Conservation (phyloP, 23 tunicate species). For the Styela clava region DNA sequence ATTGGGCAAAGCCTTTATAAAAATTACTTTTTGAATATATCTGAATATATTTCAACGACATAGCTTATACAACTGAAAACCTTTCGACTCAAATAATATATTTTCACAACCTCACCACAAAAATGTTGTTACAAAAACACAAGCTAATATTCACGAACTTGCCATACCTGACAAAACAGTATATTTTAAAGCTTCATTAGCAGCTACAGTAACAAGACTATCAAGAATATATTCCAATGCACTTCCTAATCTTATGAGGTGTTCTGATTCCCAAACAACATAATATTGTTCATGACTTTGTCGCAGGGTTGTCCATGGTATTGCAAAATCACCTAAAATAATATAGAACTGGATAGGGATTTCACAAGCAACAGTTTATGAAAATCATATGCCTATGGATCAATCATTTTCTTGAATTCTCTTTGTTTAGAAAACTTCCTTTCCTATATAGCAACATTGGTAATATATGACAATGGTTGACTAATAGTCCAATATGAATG, state of each 20-base stretch:
- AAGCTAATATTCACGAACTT: neutral
- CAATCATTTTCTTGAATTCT: neutral
- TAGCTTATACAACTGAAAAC: no score
- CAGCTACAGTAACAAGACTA: conserved; percentile 64
- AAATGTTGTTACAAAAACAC: no score
- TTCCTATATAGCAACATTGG: no score
- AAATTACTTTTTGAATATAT: no score
- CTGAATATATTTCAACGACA: no score
- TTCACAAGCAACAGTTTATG: neutral
- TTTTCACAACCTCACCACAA: no score
- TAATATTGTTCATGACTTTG: conserved; percentile 83
- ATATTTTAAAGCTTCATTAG: conserved; percentile 82
- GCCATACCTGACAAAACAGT: conserved; percentile 62
- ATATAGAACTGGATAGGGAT: neutral
- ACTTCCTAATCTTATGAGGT: conserved; percentile 81
- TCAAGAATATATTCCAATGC: conserved; percentile 88
- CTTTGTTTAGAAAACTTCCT: no score
- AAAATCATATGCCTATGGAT: no score
- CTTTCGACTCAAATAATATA: no score
- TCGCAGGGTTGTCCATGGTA: conserved; percentile 67
- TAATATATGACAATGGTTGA: no score
- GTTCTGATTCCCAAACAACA: conserved; percentile 89
- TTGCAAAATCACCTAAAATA: conserved; percentile 55
- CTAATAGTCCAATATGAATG: no score
- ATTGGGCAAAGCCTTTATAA: no score